Evolutionary conservation across 2,797 vertebrate genomes (phyloP).

Genomic region (Morelia viridis): DNA sequence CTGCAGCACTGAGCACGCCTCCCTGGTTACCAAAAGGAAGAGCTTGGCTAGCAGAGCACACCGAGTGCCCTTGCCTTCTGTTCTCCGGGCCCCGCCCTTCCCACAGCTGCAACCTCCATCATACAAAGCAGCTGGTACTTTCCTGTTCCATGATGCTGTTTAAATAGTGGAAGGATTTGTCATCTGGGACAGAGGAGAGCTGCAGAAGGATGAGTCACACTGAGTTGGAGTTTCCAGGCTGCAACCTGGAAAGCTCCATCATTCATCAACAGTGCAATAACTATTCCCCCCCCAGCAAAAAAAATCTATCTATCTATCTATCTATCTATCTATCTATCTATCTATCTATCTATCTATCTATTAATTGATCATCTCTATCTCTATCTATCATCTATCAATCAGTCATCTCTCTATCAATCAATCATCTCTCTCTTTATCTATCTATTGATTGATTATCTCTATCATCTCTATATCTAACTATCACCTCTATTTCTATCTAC

Average conservation of each 20-base stretch:
- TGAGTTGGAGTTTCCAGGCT: background rate
- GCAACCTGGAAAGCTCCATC: background rate
- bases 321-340: too few relatives aligned
- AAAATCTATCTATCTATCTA: too few relatives aligned
- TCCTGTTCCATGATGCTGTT: background rate
- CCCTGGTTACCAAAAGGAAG: background rate
- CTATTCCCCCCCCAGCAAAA: background rate
- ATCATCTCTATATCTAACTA: background rate
- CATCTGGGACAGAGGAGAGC: accelerated
- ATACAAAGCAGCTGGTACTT: constrained; percentile 19
- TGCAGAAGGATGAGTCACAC: constrained; percentile 4
- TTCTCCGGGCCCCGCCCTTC: accelerated
- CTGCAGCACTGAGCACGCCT: background rate
- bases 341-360: background rate
- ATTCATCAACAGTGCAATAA: background rate
- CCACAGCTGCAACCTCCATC: background rate
- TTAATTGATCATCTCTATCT: background rate
- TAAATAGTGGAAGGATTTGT: constrained; percentile 27
- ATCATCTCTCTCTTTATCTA: too few relatives aligned
- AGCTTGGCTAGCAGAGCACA: background rate
- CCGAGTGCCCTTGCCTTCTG: accelerated
- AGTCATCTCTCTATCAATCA: too few relatives aligned
- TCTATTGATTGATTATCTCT: background rate
- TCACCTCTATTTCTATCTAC: background rate
- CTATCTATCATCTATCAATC: background rate